Base-by-base conservation (phyloP, 2,888 invertebrate species). In the Philopedon plagiatum region DNA sequence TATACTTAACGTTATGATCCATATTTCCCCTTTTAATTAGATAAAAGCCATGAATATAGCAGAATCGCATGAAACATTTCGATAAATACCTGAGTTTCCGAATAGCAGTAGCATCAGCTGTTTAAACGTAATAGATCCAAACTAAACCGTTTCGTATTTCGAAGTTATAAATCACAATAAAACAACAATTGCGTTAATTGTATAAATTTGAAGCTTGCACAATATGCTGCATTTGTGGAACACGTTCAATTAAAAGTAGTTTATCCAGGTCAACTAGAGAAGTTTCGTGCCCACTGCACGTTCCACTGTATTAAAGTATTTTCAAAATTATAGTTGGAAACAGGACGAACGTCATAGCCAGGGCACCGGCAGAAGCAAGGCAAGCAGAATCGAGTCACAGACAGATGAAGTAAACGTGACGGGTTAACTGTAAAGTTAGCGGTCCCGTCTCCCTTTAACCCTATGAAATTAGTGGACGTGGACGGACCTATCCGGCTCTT, bases 351-450 rank as follows among this genome's bases (percentile, higher is more conserved):
- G 74, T 74, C 74, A 71, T 63, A 66, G 69, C 56, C 73, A 73
- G 73, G 60, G 44, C 34, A 65, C 49, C 21, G 39, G 66, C 64
- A 57, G 46, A 66, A 61, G 73, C 70, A 73, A 75, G 61, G 67
- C 74, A 76, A 75, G 71, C 75, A 73, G 71, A 74, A 74, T 76
- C 73, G 76, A 77, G 77, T 78, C 78, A 76, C 75, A 78, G 77
- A 76, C 78, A 78, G 78, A 78, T 78, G 78, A 77, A 77, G 71
- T 71, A 76, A 73, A 78, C 78, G 78, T 78, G 78, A 77, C 78
- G 74, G 74, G 74, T 73, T 75, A 72, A 76, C 76, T 77, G 76
- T 72, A 75, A 78, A 77, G 76, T 76, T 78, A 72, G 64, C 73
- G 64, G 64, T 71, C 71, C 74, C 71, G 69, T 74, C 58, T 67